Evolutionary conservation across 2,888 invertebrate species (phyloP).

Genomic region (Drosophila picticornis): DNA sequence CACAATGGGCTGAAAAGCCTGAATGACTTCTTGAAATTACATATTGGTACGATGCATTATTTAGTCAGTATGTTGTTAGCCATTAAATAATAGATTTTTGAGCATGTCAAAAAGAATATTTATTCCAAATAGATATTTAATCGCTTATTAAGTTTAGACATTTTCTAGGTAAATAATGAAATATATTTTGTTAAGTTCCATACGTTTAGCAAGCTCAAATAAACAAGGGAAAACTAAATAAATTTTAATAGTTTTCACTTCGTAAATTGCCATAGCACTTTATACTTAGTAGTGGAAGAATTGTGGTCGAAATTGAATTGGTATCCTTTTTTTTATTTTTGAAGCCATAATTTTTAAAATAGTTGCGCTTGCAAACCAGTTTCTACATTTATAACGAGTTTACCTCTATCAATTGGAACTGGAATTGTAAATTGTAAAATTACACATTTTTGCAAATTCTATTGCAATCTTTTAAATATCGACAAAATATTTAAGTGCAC

Average conservation of each 20-base stretch:
- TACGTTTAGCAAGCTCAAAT: neutral
- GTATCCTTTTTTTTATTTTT: neutral
- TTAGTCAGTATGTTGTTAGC: neutral
- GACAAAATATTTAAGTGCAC: constrained; percentile 32
- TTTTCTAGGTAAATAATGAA: neutral
- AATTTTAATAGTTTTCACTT: neutral
- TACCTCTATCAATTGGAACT: neutral
- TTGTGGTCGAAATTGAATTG: neutral
- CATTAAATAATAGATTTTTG: neutral
- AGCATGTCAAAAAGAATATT: neutral
- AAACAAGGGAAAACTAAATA: neutral
- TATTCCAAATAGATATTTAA: neutral
- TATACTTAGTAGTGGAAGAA: neutral
- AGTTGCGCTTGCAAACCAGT: neutral
- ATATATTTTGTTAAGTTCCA: neutral
- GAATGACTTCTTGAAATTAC: neutral
- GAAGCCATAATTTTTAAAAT: neutral
- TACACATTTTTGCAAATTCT: constrained; percentile 21
- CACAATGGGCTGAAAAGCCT: constrained; percentile 30
- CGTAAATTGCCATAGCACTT: neutral
- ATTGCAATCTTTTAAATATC: constrained; percentile 20
- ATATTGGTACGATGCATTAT: neutral
- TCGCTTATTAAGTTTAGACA: neutral
- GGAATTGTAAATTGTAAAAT: neutral
- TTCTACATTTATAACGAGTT: neutral